Base-by-base conservation (phyloP, 2,113 vertebrate species). In the Oophaga pumilio region DNA sequence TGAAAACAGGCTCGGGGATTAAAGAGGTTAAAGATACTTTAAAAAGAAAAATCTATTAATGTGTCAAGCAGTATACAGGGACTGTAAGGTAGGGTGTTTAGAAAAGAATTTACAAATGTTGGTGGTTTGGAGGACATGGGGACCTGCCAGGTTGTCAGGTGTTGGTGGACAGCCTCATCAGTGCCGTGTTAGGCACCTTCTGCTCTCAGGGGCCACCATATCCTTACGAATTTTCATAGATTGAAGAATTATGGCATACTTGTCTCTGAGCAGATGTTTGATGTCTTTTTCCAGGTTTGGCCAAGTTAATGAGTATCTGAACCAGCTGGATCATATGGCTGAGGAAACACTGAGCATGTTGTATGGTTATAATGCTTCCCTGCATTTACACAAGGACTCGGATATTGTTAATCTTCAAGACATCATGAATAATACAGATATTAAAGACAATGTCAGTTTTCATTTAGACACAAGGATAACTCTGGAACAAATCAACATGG, bases 251-350 rank as follows among this genome's bases (percentile, higher is more conserved):
- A 49, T 52, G 9, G 17, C 73, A 11, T 64, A 59, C 18, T 7
- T 82, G 24, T 82, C 4, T 2, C 62, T 82, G 14, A 82, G n/a
- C n/a, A 26, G 49, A 53, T 82, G 3, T 83, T 0, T 53, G 24
- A n/a, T 80, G 49, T 83, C 81, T 53, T 60, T 10, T 28, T n/a
- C 82, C 18, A 94, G 94, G 57, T 92, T 93, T 10, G 79, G 57
- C 0, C 50, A 81, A 6, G 88, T 91, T 0, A 84, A 64, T 0
- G 66, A 77, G 2, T 89, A 92, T 0, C 84, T 95, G 83, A 88
- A 81, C 0, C 87, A 89, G 0, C 5, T 95, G 59, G 94, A 95
- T 13, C 78, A 5, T 0, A 89, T 96, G 86, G 91, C 94, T 1
- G 78, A 74, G 66, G 90, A 93, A 15, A 93, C 90, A 0, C 77